These are phyloP conservation scores for Mionectes macconnelli DNA, from an alignment of 2,113 vertebrate species.

Conservation along the genomic window DNA sequence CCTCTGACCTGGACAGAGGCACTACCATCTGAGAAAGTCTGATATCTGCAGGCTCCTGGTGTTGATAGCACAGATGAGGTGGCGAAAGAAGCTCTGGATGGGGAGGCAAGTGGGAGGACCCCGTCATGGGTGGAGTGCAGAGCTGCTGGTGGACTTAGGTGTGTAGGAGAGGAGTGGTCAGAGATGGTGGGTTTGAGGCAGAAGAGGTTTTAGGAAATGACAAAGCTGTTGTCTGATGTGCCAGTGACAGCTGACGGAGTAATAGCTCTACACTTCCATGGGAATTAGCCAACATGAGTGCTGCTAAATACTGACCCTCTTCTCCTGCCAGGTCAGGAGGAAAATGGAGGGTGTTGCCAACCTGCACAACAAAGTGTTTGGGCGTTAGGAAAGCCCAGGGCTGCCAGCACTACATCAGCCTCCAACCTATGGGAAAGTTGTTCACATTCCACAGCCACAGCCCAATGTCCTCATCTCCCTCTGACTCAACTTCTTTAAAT, in stretches of 20 bases:
- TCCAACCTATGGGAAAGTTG: neutral
- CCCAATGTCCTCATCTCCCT: neutral
- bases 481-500: neutral
- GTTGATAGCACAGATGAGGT: neutral
- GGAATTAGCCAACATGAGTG: neutral
- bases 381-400: neutral
- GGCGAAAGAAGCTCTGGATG: neutral
- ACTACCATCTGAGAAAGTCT: rapidly evolving
- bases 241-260: neutral
- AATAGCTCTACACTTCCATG: neutral
- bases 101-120: neutral
- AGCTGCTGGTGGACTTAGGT: neutral
- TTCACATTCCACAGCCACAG: neutral
- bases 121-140: neutral
- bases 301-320: neutral
- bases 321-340: constrained; percentile 24
- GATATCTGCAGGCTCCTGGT: neutral
- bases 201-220: neutral
- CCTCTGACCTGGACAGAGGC: neutral
- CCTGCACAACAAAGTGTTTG: neutral
- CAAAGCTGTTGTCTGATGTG: neutral
- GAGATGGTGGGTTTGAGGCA: neutral
- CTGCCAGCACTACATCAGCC: neutral
- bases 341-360: neutral
- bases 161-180: neutral